Percentiles rank a stretch among this genome's conserved stretches.
Evolutionary conservation across 2,797 vertebrate genomes (phyloP).

Genomic region (Florisuga fusca): DNA sequence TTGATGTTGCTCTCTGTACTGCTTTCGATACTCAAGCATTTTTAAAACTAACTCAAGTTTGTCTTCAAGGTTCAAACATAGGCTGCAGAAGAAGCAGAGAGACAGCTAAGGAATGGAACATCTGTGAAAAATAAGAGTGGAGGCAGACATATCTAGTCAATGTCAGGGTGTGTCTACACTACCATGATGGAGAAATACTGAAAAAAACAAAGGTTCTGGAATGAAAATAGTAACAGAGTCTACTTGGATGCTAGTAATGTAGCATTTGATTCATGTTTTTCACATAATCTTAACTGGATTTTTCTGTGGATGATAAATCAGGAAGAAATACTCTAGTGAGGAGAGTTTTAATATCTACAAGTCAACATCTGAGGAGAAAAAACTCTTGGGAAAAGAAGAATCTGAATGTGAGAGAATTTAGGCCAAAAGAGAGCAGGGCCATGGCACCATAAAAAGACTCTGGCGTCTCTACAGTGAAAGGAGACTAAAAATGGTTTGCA

Average conservation of each 20-base stretch:
- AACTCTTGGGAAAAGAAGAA: neutral
- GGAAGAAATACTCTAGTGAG: neutral
- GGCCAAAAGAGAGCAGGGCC: neutral
- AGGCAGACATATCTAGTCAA: conserved; percentile 13
- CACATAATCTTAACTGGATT: conserved; percentile 1
- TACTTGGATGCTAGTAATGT: neutral
- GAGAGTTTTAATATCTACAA: neutral
- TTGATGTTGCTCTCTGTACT: neutral
- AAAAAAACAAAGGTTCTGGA: conserved; percentile 13
- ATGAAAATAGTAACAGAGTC: neutral
- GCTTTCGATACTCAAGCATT: neutral
- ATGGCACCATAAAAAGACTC: neutral
- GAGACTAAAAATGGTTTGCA: neutral
- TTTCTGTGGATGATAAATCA: conserved; percentile 31
- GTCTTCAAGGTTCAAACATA: neutral
- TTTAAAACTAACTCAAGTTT: neutral
- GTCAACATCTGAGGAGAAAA: neutral
- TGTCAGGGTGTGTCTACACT: neutral
- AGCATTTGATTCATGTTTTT: conserved; percentile 6
- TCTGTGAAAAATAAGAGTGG: conserved; percentile 21
- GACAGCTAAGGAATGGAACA: conserved; percentile 3
- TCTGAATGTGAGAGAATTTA: neutral
- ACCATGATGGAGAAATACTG: neutral
- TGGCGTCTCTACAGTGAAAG: neutral
- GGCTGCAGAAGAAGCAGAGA: neutral